phyloP scores from a whole-genome alignment of 1,140 invertebrate genomes.

The Drosophila takahashii region DNA sequence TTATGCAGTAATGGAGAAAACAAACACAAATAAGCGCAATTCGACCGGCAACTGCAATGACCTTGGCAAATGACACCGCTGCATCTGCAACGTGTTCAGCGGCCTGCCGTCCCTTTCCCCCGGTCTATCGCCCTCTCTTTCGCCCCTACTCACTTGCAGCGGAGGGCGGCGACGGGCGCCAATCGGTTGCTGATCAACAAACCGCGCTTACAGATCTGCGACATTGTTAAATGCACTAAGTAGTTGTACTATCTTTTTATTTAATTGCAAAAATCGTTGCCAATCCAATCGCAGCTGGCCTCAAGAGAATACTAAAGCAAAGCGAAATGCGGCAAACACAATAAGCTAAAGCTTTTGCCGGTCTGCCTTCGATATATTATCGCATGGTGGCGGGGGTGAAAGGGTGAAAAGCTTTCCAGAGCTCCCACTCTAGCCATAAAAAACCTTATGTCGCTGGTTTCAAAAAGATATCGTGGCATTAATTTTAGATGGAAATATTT shows the following conservation, averaged over 20 bases:
- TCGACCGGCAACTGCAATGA: constrained; percentile 69
- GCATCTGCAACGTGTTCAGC: constrained; percentile 54
- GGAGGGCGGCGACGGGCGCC: constrained; percentile 57
- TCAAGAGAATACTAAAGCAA: constrained; percentile 25
- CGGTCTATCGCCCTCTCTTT: background rate
- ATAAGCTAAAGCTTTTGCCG: constrained; percentile 3
- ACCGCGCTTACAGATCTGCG: constrained; percentile 65
- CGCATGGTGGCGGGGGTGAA: background rate
- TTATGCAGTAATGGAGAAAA: constrained; percentile 43
- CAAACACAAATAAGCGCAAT: constrained; percentile 20
- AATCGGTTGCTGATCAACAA: constrained; percentile 62
- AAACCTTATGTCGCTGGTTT: too few species aligned
- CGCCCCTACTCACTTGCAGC: constrained; percentile 61
- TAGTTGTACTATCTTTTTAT: constrained; percentile 30
- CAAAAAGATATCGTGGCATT: too few species aligned
- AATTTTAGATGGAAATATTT: too few species aligned
- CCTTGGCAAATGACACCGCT: constrained; percentile 77
- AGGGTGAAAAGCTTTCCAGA: constrained; percentile 15
- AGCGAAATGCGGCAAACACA: constrained; percentile 11
- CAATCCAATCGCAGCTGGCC: constrained; percentile 13
- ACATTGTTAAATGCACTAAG: constrained; percentile 49
- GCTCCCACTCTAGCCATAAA: background rate
- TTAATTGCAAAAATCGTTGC: constrained; percentile 31
- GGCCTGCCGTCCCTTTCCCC: background rate
- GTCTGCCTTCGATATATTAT: constrained; percentile 13